Evolutionary conservation across 2,888 invertebrate species (phyloP), one percentile per base, ranked within the genome.

Genomic region (Silvanus unidentatus): DNA sequence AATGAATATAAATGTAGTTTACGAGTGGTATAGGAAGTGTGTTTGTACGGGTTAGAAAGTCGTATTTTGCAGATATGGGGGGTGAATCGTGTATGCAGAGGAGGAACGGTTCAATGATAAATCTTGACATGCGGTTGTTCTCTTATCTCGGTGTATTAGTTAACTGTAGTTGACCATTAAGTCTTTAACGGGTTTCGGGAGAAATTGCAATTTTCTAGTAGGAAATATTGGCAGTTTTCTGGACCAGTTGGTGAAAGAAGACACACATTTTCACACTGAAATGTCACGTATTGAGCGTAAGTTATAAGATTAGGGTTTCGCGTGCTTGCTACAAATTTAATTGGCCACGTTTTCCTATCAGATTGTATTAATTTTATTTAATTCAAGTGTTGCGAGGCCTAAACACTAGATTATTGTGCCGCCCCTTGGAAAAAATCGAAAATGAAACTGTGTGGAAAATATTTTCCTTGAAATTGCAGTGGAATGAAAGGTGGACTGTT

Each of bases 1-100:
- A 66, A 66, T 66, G 66, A 66, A 66, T 66, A 66, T 64, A 66
- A 65, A 66, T 66, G 66, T 63, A 64, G 60, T 64, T 45, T 22
- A 22, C 22, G 22, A 22, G 22, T 22, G 3, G 22, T 22, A 22
- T 22, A 22, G 22, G 22, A 22, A 22, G 4, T 22, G 8, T 22
- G 8, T 22, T 5, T 22, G 8, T 22, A 22, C 22, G 22, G 22
- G 3, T 8, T 22, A 3, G 3, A 3, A 8, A 22, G 22, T 22
- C 3, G 8, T 22, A 22, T 22, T 22, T 22, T 22, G 22, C 22
- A 8, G 4, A 22, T 5, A 22, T 5, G 22, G 22, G 22, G 22
- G 3, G 22, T 3, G 8, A 22, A 22, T 22, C 22, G 22, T 22
- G 22, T 22, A 22, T 22, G 22, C 22, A 22, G 4, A 22, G 4